Percentiles rank a stretch among this genome's conserved stretches.
phyloP scores from a whole-genome alignment of 2,113 vertebrate species.

The Gallinago jamesoni region DNA sequence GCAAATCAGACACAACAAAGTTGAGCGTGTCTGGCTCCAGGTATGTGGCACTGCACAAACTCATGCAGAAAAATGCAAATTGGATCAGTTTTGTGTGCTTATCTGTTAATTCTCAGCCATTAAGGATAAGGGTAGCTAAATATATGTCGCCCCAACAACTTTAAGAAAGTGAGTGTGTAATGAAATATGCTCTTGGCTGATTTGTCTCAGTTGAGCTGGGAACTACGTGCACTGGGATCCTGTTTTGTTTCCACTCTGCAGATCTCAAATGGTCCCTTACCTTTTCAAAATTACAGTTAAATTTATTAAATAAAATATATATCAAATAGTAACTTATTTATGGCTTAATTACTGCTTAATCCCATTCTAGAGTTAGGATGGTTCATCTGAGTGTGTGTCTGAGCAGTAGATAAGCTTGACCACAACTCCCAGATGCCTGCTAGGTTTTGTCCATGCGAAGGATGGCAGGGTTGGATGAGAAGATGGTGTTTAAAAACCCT shows the following conservation, averaged over 20 bases:
- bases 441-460: neutral
- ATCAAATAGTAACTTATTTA: neutral
- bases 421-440: neutral
- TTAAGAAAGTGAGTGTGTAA: neutral
- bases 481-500: neutral
- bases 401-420: neutral
- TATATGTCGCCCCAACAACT: neutral
- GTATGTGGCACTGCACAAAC: neutral
- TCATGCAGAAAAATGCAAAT: neutral
- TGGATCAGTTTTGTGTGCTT: neutral
- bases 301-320: no score
- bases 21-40: neutral
- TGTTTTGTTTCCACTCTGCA: neutral
- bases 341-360: neutral
- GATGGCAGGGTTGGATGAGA: neutral
- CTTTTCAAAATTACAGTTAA: neutral
- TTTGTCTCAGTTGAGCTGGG: neutral
- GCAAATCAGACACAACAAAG: neutral
- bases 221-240: neutral
- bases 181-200: neutral
- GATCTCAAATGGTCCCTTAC: neutral
- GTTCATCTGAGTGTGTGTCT: neutral
- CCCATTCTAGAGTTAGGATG: neutral
- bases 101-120: neutral
- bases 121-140: neutral